phyloP scores from a whole-genome alignment of 2,797 vertebrate species.

The Tadarida brasiliensis region DNA sequence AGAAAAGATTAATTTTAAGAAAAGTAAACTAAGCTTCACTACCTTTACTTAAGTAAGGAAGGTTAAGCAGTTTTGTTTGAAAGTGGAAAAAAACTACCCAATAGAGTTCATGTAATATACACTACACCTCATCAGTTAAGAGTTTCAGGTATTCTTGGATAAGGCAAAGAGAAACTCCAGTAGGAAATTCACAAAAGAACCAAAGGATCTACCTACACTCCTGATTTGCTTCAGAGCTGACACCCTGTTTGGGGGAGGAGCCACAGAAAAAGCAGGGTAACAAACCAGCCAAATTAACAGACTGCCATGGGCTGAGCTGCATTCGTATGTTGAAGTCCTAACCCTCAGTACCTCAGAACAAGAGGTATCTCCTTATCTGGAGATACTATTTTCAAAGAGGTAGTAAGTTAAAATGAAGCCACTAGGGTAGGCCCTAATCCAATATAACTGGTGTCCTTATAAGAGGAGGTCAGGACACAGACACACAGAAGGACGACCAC shows the following conservation, averaged over 20 bases:
- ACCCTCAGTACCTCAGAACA: background rate
- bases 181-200: background rate
- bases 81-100: background rate
- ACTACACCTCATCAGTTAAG: background rate
- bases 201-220: background rate
- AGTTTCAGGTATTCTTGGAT: background rate
- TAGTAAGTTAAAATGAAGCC: background rate
- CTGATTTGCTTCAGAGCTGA: background rate
- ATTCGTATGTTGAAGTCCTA: background rate
- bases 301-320: background rate
- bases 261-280: background rate
- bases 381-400: background rate
- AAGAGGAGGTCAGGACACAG: background rate
- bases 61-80: background rate
- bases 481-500: no score
- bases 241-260: background rate
- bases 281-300: no score
- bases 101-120: background rate
- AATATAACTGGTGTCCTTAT: background rate
- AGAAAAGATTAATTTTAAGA: background rate
- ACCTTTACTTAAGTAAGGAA: background rate
- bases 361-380: background rate
- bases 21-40: background rate
- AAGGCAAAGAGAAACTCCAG: background rate
- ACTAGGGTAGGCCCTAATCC: background rate